Base-by-base conservation (phyloP, 2,797 vertebrate species). In the Kryptolebias ocellatus region DNA sequence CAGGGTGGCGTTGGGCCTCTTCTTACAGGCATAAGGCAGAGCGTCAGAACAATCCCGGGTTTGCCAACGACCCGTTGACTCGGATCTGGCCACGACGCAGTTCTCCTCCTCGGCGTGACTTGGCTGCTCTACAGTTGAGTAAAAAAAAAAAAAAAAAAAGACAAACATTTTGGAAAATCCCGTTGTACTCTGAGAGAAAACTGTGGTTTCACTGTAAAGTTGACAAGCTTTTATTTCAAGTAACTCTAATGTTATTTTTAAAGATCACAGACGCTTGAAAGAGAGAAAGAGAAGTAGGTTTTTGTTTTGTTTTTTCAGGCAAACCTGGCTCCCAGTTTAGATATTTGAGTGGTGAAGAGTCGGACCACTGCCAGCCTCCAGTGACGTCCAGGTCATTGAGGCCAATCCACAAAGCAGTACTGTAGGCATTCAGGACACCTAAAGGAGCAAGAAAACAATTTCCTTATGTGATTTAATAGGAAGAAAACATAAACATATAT, bases 281-380 rank as follows among this genome's bases (percentile, higher is more conserved):
- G 75, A 70, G 59, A 69, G 51, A 52, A 14, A 72, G 27, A 54
- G 37, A 53, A 49, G 46, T 37, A 18, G 54, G 72, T 24, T 24
- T 24, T 24, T 24, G 20, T n/a, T n/a, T n/a, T n/a, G n/a, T n/a
- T 78, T 78, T 81, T 55, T 47, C 11, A 67, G 68, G 37, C 95
- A 94, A 88, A 99, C 98, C 97, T 58, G 86, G 89, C 84, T 99
- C 97, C 98, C 98, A 99, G 94, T 99, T 98, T 81, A 99, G 96
- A 90, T 96, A 99, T 76, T 99, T 99, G 55, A 99, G 93, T 2
- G 98, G 97, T 0, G 96, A 96, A 37, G 95, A 94, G 91, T 99
- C 97, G 0, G 96, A 95, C 98, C 98, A 99, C 87, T 99, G 98
- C 98, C 98, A 99, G 85, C 96, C 97, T n/a, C 98, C 96, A 0